Evolutionary conservation across 2,797 vertebrate genomes (phyloP), one percentile per base, ranked within the genome.

Genomic region (Chelidonichthys spinosus): DNA sequence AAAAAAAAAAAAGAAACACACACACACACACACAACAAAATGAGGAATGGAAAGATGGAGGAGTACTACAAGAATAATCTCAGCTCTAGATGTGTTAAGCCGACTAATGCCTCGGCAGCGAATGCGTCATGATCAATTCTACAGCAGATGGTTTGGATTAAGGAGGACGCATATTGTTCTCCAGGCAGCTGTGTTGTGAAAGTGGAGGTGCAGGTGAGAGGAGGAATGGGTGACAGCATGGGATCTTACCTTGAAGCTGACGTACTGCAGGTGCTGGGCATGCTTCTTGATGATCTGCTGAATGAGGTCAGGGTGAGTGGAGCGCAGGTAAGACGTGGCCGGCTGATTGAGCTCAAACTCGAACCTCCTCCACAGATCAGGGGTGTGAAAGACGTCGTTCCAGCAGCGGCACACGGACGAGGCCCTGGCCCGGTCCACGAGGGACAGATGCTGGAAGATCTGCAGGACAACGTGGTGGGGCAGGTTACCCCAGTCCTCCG

Each of bases 221-320:
- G 61, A 18, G 63, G 42, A 66, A 61, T 7, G 33, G 46, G 33
- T 2, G 56, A 53, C 58, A 49, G 70, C 62, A 64, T 64, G 56
- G 44, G 63, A 53, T 74, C 73, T 83, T 92, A 97, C 96, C 94
- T 97, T 97, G 91, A 98, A 97, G 87, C 96, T 98, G 81, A 98
- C 95, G 6, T 96, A 96, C 74, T 97, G 96, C 81, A 98, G 95
- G 86, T 97, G 96, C 59, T 96, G 92, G 25, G 95, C 95, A 1
- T 97, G 96, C 70, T 87, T 96, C 92, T 96, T 96, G 91, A 98
- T 96, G 91, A 97, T 97, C 93, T 98, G 96, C 90, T 97, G 96
- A 84, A 98, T 96, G 77, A 98, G 96, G 90, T 97, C 96, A 9
- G 96, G 97, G 81, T 97, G 96, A 2, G 96, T 97, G 58, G 96